A percentile compares a stretch with the other conserved stretches of the same genome.
phyloP scores from a whole-genome alignment of 2,888 invertebrate species.

The Drosophila planitibia region DNA sequence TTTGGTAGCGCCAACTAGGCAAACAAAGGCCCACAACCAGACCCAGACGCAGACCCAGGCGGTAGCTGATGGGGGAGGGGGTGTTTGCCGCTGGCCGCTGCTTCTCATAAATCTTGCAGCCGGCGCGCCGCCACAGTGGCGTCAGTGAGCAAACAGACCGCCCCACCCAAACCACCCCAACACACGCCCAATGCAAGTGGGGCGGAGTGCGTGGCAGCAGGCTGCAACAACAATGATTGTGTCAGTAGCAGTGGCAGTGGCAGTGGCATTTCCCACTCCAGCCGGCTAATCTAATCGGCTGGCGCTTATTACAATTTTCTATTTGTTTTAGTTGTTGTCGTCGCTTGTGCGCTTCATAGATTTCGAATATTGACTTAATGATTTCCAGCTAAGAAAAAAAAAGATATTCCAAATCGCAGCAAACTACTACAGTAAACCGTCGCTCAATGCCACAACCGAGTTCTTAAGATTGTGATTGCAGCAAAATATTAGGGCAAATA shows the following conservation, averaged over 20 bases:
- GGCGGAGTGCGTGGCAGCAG: constrained; percentile 13
- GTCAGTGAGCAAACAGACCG: constrained; percentile 81
- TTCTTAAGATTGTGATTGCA: neutral
- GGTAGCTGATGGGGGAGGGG: neutral
- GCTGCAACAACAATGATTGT: constrained; percentile 10
- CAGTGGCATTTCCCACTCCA: constrained; percentile 19
- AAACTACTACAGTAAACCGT: neutral
- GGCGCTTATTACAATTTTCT: constrained; percentile 78
- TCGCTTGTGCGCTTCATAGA: constrained; percentile 20
- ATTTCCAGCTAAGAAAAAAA: constrained; percentile 13
- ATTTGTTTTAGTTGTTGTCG: constrained; percentile 61
- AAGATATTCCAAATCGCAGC: neutral
- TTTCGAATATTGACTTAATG: constrained; percentile 62
- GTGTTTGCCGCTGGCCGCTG: constrained; percentile 24
- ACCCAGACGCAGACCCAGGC: neutral
- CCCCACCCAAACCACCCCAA: neutral
- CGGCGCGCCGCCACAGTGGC: constrained; percentile 83
- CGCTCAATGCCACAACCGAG: neutral
- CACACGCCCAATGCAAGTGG: constrained; percentile 36
- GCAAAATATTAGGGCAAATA: neutral
- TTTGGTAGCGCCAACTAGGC: constrained; percentile 69
- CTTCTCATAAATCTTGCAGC: constrained; percentile 82
- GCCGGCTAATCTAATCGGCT: constrained; percentile 72
- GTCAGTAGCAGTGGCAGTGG: constrained; percentile 9
- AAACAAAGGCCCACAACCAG: constrained; percentile 53